Conservation (phyloP, 2,888 invertebrate species). For the Drosophila atripex region DNA sequence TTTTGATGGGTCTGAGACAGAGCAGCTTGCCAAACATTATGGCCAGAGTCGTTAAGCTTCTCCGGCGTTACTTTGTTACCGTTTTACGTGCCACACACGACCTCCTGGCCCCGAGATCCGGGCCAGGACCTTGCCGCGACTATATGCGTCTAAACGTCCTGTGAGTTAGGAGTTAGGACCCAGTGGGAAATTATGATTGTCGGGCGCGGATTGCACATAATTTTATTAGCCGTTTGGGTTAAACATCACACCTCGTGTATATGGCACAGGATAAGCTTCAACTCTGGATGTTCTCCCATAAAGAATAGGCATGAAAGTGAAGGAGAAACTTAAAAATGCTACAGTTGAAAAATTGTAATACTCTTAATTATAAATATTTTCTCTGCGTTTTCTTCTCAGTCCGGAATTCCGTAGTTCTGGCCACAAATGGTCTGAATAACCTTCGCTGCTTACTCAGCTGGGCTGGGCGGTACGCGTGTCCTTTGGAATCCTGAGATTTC, state of each 20-base stretch:
- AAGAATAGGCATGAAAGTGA: not conserved
- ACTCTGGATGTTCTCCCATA: not conserved
- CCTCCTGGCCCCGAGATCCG: not conserved
- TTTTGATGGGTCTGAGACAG: conserved; percentile 17
- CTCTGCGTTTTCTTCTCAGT: not conserved
- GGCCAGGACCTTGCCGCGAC: not conserved
- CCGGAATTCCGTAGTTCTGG: too few species aligned
- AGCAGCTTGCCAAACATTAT: conserved; percentile 27
- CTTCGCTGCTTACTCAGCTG: not conserved
- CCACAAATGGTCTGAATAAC: not conserved
- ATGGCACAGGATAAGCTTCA: not conserved
- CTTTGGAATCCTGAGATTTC: not conserved
- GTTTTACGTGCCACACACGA: conserved; percentile 15
- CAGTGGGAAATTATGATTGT: conserved; percentile 13
- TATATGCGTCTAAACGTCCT: conserved; percentile 6
- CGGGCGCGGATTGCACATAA: conserved; percentile 20
- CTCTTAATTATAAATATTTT: not conserved
- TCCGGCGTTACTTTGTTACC: conserved; percentile 35
- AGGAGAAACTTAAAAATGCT: not conserved
- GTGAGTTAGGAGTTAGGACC: conserved; percentile 19
- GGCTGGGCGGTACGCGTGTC: not conserved
- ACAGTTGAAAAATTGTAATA: not conserved
- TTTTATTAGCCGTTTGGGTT: conserved; percentile 10
- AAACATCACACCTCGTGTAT: conserved; percentile 1
- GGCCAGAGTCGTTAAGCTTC: conserved; percentile 36